Evolutionary conservation across 2,888 invertebrate genomes (phyloP).

Genomic region (Elmis aenea): DNA sequence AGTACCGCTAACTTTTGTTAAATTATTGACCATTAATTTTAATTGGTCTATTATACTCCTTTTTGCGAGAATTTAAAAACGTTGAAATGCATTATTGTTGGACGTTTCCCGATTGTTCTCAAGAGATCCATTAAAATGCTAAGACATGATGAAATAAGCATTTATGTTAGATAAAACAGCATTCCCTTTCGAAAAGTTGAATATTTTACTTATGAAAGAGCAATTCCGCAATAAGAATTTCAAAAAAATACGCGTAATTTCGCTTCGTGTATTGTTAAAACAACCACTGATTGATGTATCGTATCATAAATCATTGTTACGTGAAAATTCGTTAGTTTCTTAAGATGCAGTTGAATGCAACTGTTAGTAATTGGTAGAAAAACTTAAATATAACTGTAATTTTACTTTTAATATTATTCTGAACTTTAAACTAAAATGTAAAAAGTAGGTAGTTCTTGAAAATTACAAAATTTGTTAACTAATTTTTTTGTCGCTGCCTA

Average conservation of each 20-base stretch:
- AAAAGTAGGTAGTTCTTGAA: constrained; percentile 9
- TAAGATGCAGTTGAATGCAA: no score
- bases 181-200: constrained; percentile 22
- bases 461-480: constrained; percentile 4
- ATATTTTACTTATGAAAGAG: constrained; percentile 17
- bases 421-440: constrained; percentile 16
- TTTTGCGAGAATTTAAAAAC: constrained; percentile 25
- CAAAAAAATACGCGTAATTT: no score
- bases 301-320: no score
- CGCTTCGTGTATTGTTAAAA: no score
- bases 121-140: constrained; percentile 27
- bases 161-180: constrained; percentile 22
- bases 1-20: constrained; percentile 25
- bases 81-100: constrained; percentile 21
- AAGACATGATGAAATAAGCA: constrained; percentile 26
- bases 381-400: no score
- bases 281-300: no score
- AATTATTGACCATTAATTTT: constrained; percentile 31
- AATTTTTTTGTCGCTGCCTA: no score
- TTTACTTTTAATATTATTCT: no score
- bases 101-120: constrained; percentile 30
- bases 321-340: no score
- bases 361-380: no score
- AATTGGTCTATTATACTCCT: constrained; percentile 31
- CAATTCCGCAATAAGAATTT: no score